Conservation (phyloP, 2,797 vertebrate genomes). For the Sylvilagus floridanus region DNA sequence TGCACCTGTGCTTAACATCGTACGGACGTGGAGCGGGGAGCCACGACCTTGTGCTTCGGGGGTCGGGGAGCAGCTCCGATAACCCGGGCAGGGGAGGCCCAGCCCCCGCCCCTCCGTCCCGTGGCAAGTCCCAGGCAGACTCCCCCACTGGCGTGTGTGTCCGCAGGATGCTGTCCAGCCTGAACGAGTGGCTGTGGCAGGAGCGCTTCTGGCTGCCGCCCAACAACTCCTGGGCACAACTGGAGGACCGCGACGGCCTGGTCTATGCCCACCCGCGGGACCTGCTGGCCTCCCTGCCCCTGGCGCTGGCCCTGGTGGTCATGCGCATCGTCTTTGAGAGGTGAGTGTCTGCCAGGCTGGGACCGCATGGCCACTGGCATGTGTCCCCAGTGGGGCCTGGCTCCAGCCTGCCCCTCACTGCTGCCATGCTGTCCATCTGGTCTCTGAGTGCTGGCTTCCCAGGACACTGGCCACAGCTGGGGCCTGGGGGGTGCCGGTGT, state of each 20-base stretch:
- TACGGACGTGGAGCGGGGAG: background rate
- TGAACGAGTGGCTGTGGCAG: slow-evolving; percentile 76
- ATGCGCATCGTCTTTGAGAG: slow-evolving; percentile 71
- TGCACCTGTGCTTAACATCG: background rate
- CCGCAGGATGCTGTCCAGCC: slow-evolving; percentile 74
- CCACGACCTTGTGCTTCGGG: no score
- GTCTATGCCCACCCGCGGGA: slow-evolving; percentile 71
- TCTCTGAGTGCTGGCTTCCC: background rate
- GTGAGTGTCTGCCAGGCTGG: slow-evolving; percentile 44
- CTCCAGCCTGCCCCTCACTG: background rate
- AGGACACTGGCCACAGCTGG: accelerated
- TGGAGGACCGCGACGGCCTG: slow-evolving; percentile 68
- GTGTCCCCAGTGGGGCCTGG: background rate
- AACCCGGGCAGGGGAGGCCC: no score
- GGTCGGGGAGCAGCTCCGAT: background rate
- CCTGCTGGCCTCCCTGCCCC: slow-evolving; percentile 59
- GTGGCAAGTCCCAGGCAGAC: no score
- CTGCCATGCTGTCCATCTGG: accelerated
- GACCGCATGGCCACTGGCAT: accelerated
- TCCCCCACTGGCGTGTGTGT: background rate
- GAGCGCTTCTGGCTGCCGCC: slow-evolving; percentile 72
- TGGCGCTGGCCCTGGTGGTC: slow-evolving; percentile 54
- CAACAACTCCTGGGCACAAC: slow-evolving; percentile 51
- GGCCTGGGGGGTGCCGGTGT: no score
- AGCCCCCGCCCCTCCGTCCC: no score